phyloP scores from a whole-genome alignment of 1,140 invertebrate genomes.

The Drosophila orena region DNA sequence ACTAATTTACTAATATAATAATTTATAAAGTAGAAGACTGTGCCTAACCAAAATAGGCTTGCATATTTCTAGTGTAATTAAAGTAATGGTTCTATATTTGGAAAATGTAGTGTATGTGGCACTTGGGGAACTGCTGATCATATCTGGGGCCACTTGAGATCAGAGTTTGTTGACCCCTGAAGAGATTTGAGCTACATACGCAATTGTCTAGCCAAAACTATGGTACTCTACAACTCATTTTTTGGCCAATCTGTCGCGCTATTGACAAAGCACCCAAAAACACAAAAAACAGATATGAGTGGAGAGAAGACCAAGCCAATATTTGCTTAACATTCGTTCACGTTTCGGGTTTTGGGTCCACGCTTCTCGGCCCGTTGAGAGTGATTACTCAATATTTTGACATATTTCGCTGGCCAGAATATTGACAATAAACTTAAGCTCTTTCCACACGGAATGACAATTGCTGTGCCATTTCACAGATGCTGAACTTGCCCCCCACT shows the following conservation, averaged over 20 bases:
- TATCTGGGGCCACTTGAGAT: slow-evolving; percentile 24
- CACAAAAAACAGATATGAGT: slow-evolving; percentile 16
- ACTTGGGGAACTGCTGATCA: slow-evolving; percentile 16
- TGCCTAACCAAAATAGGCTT: too few species aligned
- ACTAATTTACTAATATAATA: too few species aligned
- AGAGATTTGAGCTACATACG: slow-evolving; percentile 57
- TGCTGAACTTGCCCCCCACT: slow-evolving; percentile 41
- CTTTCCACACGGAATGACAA: slow-evolving; percentile 77
- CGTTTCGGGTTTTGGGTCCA: slow-evolving; percentile 54
- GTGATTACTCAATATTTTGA: slow-evolving; percentile 83
- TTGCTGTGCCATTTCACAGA: slow-evolving; percentile 75
- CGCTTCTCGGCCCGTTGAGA: slow-evolving; percentile 38
- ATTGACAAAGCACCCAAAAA: slow-evolving; percentile 67
- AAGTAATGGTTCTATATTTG: neutral
- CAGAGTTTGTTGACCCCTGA: slow-evolving; percentile 57
- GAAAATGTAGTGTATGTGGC: slow-evolving; percentile 1
- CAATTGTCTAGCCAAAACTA: slow-evolving; percentile 40
- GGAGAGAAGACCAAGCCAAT: slow-evolving; percentile 55
- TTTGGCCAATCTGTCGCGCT: slow-evolving; percentile 60
- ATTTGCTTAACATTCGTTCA: slow-evolving; percentile 75
- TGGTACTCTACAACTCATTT: slow-evolving; percentile 45
- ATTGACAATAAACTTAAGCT: slow-evolving; percentile 83
- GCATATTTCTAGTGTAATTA: too few species aligned
- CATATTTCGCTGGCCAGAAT: slow-evolving; percentile 64
- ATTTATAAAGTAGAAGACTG: too few species aligned